A percentile compares a stretch with the other conserved stretches of the same genome.
Evolutionary conservation across 1,140 invertebrate species (phyloP).

Genomic region (Solen grandis): DNA sequence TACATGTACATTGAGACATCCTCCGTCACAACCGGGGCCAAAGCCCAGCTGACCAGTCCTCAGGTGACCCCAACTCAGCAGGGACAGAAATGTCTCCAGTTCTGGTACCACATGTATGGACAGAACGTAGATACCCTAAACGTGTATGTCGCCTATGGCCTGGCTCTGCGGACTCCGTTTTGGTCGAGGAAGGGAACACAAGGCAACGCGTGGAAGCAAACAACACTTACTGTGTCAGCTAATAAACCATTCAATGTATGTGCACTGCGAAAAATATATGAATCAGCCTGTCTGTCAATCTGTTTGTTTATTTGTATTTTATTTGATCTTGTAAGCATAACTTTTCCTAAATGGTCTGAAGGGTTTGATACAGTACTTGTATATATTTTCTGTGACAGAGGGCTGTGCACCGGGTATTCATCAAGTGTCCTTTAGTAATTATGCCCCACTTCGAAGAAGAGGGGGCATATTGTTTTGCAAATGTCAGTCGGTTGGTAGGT

Average conservation of each 20-base stretch:
- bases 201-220: conserved; percentile 64
- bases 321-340: not conserved
- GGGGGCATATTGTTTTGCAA: too few relatives aligned
- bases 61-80: conserved; percentile 70
- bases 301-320: conserved; percentile 17
- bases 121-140: conserved; percentile 68
- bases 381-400: too few relatives aligned
- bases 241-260: conserved; percentile 61
- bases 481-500: too few relatives aligned
- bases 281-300: too few relatives aligned
- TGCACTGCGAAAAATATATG: conserved; percentile 11
- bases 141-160: conserved; percentile 67
- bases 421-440: too few relatives aligned
- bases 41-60: conserved; percentile 69
- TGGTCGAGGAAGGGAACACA: conserved; percentile 64
- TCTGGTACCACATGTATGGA: conserved; percentile 91
- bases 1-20: conserved; percentile 77
- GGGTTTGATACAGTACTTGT: too few relatives aligned
- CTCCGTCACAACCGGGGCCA: conserved; percentile 58
- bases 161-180: conserved; percentile 43
- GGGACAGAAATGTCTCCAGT: conserved; percentile 77
- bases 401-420: too few relatives aligned
- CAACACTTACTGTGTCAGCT: conserved; percentile 52
- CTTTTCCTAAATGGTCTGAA: too few relatives aligned
- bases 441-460: too few relatives aligned